Evolutionary conservation across 2,797 vertebrate genomes (phyloP).

Genomic region (Taeniopygia guttata): DNA sequence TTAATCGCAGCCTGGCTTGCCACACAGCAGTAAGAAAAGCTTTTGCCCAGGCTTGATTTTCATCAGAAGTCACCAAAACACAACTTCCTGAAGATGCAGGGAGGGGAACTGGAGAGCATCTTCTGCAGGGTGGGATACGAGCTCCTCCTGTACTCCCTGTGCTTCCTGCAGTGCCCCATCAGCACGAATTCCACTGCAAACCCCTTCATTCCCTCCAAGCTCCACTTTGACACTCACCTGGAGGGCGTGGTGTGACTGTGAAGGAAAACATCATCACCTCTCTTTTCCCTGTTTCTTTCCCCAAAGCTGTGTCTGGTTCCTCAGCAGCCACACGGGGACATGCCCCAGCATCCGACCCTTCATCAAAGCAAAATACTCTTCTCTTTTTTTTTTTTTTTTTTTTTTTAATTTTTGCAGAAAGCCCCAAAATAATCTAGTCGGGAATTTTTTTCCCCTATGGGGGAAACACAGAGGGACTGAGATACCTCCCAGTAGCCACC

Average conservation of each 20-base stretch:
- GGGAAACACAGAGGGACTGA: background rate
- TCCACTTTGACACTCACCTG: background rate
- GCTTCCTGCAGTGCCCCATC: background rate
- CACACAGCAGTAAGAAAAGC: background rate
- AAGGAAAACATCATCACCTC: background rate
- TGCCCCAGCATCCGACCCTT: fast-evolving
- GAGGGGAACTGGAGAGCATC: background rate
- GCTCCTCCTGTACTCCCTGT: background rate
- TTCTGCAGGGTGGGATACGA: fast-evolving
- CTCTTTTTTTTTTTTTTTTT: fast-evolving
- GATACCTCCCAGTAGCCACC: background rate
- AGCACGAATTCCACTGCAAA: slow-evolving; percentile 52
- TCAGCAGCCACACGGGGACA: background rate
- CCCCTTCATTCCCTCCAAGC: slow-evolving; percentile 5
- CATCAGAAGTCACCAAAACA: background rate
- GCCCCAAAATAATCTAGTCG: background rate
- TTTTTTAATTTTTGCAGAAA: background rate
- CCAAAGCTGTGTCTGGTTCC: background rate
- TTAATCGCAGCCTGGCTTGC: background rate
- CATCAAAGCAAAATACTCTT: background rate
- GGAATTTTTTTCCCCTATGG: background rate
- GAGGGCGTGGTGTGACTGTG: background rate
- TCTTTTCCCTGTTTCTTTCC: background rate
- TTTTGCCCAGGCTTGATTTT: background rate
- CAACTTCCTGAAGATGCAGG: too few species aligned